phyloP scores from a whole-genome alignment of 2,888 invertebrate species.

The Electrophaes corylata region DNA sequence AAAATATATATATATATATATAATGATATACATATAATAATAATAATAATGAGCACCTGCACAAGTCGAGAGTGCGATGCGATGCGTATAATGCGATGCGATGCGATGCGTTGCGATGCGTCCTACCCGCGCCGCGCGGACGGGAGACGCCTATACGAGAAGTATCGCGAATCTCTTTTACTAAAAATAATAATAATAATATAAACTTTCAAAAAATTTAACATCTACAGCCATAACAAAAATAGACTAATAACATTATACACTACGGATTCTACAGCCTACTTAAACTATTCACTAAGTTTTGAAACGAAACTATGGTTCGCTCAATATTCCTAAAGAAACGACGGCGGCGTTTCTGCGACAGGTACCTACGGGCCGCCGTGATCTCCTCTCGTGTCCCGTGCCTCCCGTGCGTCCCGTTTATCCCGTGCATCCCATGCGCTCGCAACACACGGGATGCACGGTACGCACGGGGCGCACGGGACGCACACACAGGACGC shows the following conservation, averaged over 20 bases:
- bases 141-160: slow-evolving; percentile 44
- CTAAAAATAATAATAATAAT: slow-evolving; percentile 69
- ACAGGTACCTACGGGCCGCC: slow-evolving; percentile 44
- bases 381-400: not conserved
- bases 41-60: slow-evolving; percentile 63
- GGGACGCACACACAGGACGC: no score
- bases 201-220: slow-evolving; percentile 82
- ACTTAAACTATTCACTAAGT: slow-evolving; percentile 79
- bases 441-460: no score
- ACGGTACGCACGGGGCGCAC: no score
- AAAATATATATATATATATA: slow-evolving; percentile 73
- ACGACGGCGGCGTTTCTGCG: slow-evolving; percentile 64
- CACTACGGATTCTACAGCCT: slow-evolving; percentile 79
- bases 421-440: no score
- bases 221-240: slow-evolving; percentile 84
- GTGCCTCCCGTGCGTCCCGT: no score
- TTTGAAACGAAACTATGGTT: slow-evolving; percentile 78
- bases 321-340: slow-evolving; percentile 67
- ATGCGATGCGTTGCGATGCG: slow-evolving; percentile 32
- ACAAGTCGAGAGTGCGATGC: slow-evolving; percentile 66
- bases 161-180: slow-evolving; percentile 68
- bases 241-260: slow-evolving; percentile 78
- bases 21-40: not conserved
- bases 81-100: slow-evolving; percentile 32
- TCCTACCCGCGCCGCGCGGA: slow-evolving; percentile 50